A percentile compares a stretch with the other conserved stretches of the same genome.
Conservation (phyloP, 1,140 invertebrate species). For the Cyclina sinensis region DNA sequence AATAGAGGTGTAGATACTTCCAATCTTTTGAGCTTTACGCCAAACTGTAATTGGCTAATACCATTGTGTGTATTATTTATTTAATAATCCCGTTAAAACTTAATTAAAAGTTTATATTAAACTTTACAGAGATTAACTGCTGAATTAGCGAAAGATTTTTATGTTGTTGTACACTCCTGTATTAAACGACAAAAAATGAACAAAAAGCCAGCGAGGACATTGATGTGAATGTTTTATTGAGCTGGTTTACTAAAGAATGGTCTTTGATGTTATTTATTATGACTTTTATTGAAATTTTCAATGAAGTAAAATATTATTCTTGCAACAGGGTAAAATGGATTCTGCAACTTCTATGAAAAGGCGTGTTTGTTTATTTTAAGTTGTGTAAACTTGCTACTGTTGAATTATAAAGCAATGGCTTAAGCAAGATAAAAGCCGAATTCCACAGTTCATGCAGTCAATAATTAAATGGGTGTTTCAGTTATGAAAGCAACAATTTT, state of each 20-base stretch:
- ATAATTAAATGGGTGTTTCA: not conserved
- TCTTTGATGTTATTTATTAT: slow-evolving; percentile 20
- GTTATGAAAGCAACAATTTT: not conserved
- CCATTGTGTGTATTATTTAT: not conserved
- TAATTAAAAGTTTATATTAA: not conserved
- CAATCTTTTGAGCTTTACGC: not conserved
- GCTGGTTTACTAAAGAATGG: not conserved
- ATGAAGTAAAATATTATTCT: slow-evolving; percentile 18
- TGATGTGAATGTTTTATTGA: slow-evolving; percentile 14
- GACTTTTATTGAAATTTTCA: slow-evolving; percentile 33
- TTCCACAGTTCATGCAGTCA: not conserved
- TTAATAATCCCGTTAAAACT: slow-evolving; percentile 15
- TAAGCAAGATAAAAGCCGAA: slow-evolving; percentile 3
- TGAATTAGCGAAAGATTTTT: not conserved
- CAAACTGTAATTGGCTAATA: slow-evolving; percentile 1
- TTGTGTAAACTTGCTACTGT: slow-evolving; percentile 19
- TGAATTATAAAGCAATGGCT: slow-evolving; percentile 2
- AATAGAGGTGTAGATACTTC: not conserved
- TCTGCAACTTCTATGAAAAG: slow-evolving; percentile 7
- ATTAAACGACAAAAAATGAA: not conserved
- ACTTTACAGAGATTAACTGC: not conserved
- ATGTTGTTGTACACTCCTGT: no score
- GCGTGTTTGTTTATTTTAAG: slow-evolving; percentile 25
- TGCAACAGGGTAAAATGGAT: not conserved
- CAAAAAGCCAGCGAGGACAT: not conserved